Base-by-base conservation (phyloP, 1,140 invertebrate genomes). In the Laupala kohalensis region DNA sequence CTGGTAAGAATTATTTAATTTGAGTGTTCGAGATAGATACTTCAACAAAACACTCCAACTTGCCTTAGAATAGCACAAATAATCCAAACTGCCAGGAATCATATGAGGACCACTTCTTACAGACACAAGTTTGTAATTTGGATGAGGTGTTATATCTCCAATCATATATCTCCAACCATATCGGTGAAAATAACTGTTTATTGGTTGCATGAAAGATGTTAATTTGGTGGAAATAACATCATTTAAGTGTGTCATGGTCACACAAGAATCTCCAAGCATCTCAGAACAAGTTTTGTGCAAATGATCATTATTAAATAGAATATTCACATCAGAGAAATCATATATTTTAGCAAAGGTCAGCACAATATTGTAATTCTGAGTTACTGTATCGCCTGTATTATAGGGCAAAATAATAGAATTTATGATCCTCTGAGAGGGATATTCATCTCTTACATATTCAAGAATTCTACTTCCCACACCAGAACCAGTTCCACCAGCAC, bases 401-500 rank as follows among this genome's bases (percentile, higher is more conserved):
- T 83, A 84, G 19, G 85, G 84, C 9, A 85, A 72, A 13, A 86
- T 75, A 12, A 83, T 75, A 23, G 76, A 80, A 71, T 83, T 83
- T 6, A 86, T 67, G 6, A 88, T 80, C 30, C 79, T 81, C 71
- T 85, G 84, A 37, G 83, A 83, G 4, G 84, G 83, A 75, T 83
- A 88, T 73, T 85, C 82, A 69, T 87, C 81, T 4, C 83, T 76
- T 4, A 89, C 74, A 73, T 81, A 75, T 76, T 87, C 82, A n/a
- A 83, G 81, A 26, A 86, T 78, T 73, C 78, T 83, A 66, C 86
- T 84, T 9, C 87, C 87, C 24, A 88, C 80, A 9, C 88, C 88
- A 6, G 87, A 88, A 19, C 88, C 88, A 27, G 87, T 89, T 0
- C 88, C 88, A n/a, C 88, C 88, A 25, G 87, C 86, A n/a, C 86